These are phyloP conservation scores for Bubalus kerabau DNA, from an alignment of 2,113 vertebrate genomes.

Conservation along the genomic window DNA sequence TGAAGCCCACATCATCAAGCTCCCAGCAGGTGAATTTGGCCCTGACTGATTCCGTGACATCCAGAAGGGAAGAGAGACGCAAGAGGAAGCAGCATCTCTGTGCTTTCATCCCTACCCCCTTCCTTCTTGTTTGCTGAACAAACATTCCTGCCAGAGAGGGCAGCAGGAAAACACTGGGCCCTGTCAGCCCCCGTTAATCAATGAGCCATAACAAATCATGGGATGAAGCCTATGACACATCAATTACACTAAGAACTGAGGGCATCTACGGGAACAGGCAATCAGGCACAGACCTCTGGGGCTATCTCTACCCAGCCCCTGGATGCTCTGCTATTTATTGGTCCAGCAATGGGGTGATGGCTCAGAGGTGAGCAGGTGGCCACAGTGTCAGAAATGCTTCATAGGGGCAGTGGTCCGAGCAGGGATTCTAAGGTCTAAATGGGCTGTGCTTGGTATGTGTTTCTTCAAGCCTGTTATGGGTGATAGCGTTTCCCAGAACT, in stretches of 20 bases:
- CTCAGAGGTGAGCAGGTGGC: not conserved
- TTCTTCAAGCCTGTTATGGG: not conserved
- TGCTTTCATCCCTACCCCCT: not conserved
- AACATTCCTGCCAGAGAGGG: conserved; percentile 39
- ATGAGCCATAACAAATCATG: conserved; percentile 56
- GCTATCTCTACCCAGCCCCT: not conserved
- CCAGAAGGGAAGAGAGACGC: not conserved
- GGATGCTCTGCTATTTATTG: not conserved
- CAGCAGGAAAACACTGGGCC: not conserved
- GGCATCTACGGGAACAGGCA: conserved; percentile 49
- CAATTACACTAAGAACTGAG: conserved; percentile 61
- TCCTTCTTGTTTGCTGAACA: conserved; percentile 55
- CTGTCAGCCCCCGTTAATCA: conserved; percentile 55
- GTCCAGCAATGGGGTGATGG: not conserved
- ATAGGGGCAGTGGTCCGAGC: not conserved
- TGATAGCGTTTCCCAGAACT: not conserved
- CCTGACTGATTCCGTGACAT: not conserved
- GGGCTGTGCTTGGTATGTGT: too few relatives aligned
- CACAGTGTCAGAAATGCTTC: not conserved
- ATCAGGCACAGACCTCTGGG: not conserved
- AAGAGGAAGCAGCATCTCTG: not conserved
- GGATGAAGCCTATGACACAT: conserved; percentile 44
- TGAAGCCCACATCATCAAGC: not conserved
- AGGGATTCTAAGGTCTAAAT: not conserved
- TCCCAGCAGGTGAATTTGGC: not conserved